phyloP scores from a whole-genome alignment of 1,140 invertebrate genomes.

The Acromyrmex echinatior region DNA sequence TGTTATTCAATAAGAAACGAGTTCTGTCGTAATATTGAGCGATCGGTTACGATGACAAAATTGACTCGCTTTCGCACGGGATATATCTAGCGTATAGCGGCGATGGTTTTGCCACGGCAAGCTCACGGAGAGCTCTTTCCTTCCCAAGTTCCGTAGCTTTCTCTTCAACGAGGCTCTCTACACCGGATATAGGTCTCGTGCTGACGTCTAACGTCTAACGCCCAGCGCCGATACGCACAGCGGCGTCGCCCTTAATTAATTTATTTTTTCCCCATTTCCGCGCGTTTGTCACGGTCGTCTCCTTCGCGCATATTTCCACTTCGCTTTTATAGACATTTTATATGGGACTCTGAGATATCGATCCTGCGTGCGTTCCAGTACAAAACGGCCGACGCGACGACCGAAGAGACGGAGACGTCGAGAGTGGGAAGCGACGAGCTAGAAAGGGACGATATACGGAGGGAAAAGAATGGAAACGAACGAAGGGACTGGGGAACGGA shows the following conservation, averaged over 20 bases:
- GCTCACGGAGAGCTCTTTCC: background rate
- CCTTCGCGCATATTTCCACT: background rate
- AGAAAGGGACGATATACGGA: constrained; percentile 32
- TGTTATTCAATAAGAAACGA: background rate
- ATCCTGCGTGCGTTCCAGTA: constrained; percentile 46
- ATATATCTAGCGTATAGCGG: background rate
- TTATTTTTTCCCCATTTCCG: constrained; percentile 39
- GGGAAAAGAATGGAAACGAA: constrained; percentile 34
- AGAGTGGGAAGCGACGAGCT: constrained; percentile 33
- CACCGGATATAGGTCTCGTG: background rate
- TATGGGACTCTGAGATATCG: constrained; percentile 57
- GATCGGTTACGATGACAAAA: background rate
- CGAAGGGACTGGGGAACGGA: background rate
- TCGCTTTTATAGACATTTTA: constrained; percentile 21
- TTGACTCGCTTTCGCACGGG: constrained; percentile 5
- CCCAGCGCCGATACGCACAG: background rate
- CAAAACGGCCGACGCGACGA: constrained; percentile 20
- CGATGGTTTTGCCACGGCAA: background rate
- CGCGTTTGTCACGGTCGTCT: constrained; percentile 13
- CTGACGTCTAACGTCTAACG: background rate
- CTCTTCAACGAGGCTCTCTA: background rate
- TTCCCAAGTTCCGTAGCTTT: constrained; percentile 4
- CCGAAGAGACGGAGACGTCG: constrained; percentile 13
- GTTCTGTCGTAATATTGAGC: constrained; percentile 10
- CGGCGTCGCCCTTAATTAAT: constrained; percentile 43